Conservation (phyloP, 2,797 vertebrate species). For the Poecilia gillii region DNA sequence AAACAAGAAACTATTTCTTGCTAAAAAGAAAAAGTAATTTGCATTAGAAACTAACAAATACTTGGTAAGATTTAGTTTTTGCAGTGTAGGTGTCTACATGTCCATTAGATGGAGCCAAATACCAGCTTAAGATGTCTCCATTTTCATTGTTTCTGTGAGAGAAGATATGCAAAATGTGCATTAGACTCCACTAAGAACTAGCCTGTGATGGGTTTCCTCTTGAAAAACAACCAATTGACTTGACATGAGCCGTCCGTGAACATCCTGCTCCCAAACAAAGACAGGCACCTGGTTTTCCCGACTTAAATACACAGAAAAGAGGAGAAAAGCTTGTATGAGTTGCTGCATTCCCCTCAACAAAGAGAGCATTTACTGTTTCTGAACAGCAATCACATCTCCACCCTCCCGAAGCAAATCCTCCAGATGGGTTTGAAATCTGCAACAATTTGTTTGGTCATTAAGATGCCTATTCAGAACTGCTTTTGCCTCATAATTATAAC, state of each 20-base stretch:
- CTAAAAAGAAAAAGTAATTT: too few relatives aligned
- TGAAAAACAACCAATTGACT: not conserved
- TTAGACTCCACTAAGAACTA: not conserved
- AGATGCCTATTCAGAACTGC: conserved; percentile 73
- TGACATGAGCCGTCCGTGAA: not conserved
- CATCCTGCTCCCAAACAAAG: not conserved
- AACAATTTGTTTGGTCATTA: conserved; percentile 82
- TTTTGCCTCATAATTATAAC: conserved; percentile 77
- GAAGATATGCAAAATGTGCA: not conserved
- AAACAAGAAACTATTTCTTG: too few relatives aligned
- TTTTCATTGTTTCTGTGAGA: not conserved
- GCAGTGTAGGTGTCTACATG: not conserved
- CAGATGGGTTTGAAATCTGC: conserved; percentile 81
- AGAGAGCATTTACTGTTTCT: conserved; percentile 60
- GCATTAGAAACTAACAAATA: too few relatives aligned
- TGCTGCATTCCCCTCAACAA: conserved; percentile 26
- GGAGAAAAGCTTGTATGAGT: not conserved
- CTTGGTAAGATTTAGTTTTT: not conserved
- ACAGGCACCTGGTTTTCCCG: conserved; percentile 14
- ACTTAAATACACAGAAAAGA: conserved; percentile 12
- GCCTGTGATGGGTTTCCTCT: not conserved
- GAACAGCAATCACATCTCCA: conserved; percentile 73
- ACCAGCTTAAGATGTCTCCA: conserved; percentile 17
- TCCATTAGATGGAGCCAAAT: conserved; percentile 74
- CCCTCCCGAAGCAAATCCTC: conserved; percentile 72